Evolutionary conservation across 2,888 invertebrate species (phyloP), one percentile per base, ranked within the genome.

Genomic region (Hirtodrosophila cameraria): DNA sequence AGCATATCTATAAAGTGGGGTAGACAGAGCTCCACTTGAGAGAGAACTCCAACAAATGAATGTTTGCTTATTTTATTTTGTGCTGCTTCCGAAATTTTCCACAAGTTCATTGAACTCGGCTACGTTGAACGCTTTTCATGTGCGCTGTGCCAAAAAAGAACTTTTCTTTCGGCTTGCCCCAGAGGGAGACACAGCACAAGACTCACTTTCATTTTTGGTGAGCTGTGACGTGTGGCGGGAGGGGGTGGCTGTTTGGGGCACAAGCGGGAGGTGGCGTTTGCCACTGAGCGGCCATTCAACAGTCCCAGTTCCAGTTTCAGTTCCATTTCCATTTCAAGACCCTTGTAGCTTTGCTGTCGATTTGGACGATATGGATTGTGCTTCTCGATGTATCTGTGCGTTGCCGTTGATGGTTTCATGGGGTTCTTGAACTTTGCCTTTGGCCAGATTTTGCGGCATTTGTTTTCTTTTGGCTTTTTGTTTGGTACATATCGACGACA

Each of bases 391-490:
- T 46, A 43, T 28, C 15, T 54, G 58, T 8, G 33, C 33, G 50
- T 16, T 71, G 66, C 52, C 52, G 78, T 62, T 78, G 83, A 66
- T 39, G 66, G 50, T 69, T 81, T 84, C 70, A 84, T 84, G 85
- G 82, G 85, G 87, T 84, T 81, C 87, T 86, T 81, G 80, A 81
- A 81, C 80, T 81, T 86, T 81, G 50, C 54, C 59, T 46, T 48
- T 33, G 33, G 18, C 57, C 35, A 67, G 76, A 75, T 61, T n/a
- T 74, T 58, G 36, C 52, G 39, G 38, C 61, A 18, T 57, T 74
- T 75, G 64, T 70, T 86, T 71, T 62, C 57, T 46, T 62, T 68
- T 60, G 38, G 39, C 53, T 41, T 62, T 42, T 30, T 11, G 36
- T 7, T 12, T 33, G 18, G 18, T 16, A 20, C 30, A 28, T 55